Conservation (phyloP, 2,113 vertebrate species). For the Corythornis madagascariensis region DNA sequence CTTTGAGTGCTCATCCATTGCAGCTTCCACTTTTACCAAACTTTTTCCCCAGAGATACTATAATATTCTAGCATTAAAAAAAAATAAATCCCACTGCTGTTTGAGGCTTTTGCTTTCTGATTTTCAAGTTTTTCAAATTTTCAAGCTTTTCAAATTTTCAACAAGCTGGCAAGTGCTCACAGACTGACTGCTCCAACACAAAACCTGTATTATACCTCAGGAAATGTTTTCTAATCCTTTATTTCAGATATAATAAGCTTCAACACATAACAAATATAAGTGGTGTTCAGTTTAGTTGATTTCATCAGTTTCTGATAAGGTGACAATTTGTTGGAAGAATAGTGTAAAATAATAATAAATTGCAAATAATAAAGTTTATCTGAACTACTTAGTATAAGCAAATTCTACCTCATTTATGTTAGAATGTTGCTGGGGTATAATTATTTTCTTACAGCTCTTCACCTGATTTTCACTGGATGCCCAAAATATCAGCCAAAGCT, state of each 20-base stretch:
- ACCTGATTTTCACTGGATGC: not conserved
- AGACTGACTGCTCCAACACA: not conserved
- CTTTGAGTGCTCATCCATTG: not conserved
- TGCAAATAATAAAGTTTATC: not conserved
- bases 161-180: not conserved
- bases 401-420: not conserved
- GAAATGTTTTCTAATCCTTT: not conserved
- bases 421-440: not conserved
- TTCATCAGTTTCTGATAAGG: not conserved
- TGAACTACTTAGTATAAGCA: not conserved
- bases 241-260: not conserved
- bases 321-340: not conserved
- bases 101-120: not conserved
- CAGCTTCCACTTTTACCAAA: not conserved
- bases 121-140: too few species aligned
- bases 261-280: not conserved
- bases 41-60: not conserved
- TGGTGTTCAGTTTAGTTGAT: not conserved
- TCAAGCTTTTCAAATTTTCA: too few species aligned
- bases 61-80: not conserved
- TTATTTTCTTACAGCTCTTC: not conserved
- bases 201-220: not conserved
- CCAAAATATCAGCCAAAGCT: not conserved
- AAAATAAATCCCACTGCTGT: not conserved
- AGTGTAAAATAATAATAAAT: not conserved